phyloP scores from a whole-genome alignment of 2,888 invertebrate species.

The Cybosia mesomella region DNA sequence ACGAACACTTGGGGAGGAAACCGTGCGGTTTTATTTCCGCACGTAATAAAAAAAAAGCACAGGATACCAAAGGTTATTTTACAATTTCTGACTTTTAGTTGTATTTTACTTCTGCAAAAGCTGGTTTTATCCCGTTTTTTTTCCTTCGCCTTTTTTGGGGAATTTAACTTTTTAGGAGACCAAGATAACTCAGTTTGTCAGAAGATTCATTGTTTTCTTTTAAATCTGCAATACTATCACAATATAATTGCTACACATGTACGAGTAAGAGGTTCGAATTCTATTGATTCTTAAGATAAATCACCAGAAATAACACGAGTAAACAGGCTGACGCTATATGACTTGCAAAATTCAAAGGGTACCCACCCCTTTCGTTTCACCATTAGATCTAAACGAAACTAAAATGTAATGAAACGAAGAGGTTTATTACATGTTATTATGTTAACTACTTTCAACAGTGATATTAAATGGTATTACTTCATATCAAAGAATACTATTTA shows the following conservation, averaged over 20 bases:
- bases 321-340: neutral
- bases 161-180: too few relatives aligned
- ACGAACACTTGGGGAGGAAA: too few relatives aligned
- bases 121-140: too few relatives aligned
- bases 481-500: neutral
- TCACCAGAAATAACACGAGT: neutral
- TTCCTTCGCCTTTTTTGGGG: too few relatives aligned
- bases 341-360: neutral
- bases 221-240: neutral
- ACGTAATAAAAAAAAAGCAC: too few relatives aligned
- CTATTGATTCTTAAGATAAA: neutral
- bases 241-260: neutral
- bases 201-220: neutral
- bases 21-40: too few relatives aligned
- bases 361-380: neutral
- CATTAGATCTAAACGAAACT: slow-evolving; percentile 2
- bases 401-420: neutral
- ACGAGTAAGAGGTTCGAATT: neutral
- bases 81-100: too few relatives aligned
- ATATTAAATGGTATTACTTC: neutral
- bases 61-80: too few relatives aligned
- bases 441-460: neutral
- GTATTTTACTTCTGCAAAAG: too few relatives aligned
- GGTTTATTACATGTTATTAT: neutral
- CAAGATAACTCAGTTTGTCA: too few relatives aligned